Conservation (phyloP, 2,888 invertebrate species). For the Aphrophora alni region DNA sequence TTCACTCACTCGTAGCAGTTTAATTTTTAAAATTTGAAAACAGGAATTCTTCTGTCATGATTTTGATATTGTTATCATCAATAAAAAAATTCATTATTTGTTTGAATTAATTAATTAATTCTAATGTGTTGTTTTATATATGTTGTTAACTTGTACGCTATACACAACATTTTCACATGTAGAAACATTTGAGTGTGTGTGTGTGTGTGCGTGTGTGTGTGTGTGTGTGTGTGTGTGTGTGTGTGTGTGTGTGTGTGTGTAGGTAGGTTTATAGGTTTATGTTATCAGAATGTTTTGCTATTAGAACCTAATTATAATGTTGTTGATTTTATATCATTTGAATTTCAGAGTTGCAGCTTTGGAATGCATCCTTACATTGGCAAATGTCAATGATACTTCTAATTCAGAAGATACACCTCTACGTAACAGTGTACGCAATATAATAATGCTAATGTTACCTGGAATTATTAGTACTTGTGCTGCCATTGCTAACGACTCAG, state of each 20-base stretch:
- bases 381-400: slow-evolving; percentile 61
- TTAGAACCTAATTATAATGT: too few relatives aligned
- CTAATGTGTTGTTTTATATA: too few relatives aligned
- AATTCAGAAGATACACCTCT: slow-evolving; percentile 60
- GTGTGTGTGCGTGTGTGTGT: too few relatives aligned
- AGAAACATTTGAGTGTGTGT: not conserved
- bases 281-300: not conserved
- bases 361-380: slow-evolving; percentile 68
- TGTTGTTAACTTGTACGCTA: not conserved
- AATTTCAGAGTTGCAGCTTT: slow-evolving; percentile 57
- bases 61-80: too few relatives aligned
- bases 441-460: slow-evolving; percentile 68
- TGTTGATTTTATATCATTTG: not conserved
- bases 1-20: too few relatives aligned
- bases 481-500: slow-evolving; percentile 63
- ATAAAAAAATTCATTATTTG: too few relatives aligned
- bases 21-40: too few relatives aligned
- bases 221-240: too few relatives aligned
- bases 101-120: too few relatives aligned
- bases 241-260: too few relatives aligned
- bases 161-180: not conserved
- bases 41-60: too few relatives aligned
- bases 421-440: slow-evolving; percentile 62
- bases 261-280: not conserved
- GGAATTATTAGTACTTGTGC: slow-evolving; percentile 67